Percentiles rank a stretch among this genome's conserved stretches.
These are phyloP conservation scores for Chymomyza procnemis DNA, from an alignment of 2,888 invertebrate genomes.

Conservation along the genomic window DNA sequence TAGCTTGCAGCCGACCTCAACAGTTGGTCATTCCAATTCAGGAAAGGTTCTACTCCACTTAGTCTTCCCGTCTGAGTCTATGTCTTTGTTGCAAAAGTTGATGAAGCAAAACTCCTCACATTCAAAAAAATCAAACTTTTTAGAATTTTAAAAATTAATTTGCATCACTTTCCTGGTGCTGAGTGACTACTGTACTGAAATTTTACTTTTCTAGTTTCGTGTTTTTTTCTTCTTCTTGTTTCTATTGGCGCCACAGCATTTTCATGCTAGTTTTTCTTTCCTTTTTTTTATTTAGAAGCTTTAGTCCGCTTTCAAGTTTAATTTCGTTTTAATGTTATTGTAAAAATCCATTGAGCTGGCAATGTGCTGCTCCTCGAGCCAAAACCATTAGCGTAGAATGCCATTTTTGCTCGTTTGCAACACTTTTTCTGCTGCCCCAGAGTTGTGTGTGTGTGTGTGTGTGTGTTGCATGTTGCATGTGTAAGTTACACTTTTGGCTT, in stretches of 20 bases:
- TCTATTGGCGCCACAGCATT: not conserved
- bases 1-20: too few relatives aligned
- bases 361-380: not conserved
- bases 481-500: not conserved
- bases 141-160: too few relatives aligned
- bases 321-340: conserved; percentile 56
- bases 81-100: too few relatives aligned
- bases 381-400: conserved; percentile 8
- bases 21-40: too few relatives aligned
- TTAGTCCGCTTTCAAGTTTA: conserved; percentile 33
- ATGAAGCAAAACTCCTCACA: too few relatives aligned
- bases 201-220: not conserved
- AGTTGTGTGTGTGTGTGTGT: not conserved
- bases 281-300: too few relatives aligned
- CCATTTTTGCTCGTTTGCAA: conserved; percentile 20
- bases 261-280: not conserved
- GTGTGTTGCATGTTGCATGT: not conserved
- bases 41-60: too few relatives aligned
- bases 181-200: not conserved
- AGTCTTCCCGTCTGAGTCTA: too few relatives aligned
- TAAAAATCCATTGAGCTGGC: conserved; percentile 37
- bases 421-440: conserved; percentile 1
- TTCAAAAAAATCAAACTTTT: too few relatives aligned
- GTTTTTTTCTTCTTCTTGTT: not conserved
- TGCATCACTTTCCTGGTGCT: too few relatives aligned